Evolutionary conservation across 1,140 invertebrate genomes (phyloP).

Genomic region (Microvelia longipes): DNA sequence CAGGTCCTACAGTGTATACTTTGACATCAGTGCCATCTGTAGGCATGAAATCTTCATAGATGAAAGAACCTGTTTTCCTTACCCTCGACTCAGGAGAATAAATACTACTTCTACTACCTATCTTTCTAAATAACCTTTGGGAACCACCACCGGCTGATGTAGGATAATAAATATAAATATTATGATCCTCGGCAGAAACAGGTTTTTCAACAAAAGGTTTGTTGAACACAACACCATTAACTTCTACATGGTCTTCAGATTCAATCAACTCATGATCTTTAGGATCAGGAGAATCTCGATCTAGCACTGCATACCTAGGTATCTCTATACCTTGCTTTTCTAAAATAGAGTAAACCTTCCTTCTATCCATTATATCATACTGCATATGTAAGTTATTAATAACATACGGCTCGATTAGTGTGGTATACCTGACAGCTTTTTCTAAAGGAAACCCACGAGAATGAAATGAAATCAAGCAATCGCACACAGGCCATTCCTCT

Average conservation of each 20-base stretch:
- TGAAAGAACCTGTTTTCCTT: slow-evolving; percentile 91
- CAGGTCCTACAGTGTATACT: slow-evolving; percentile 87
- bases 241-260: slow-evolving; percentile 96
- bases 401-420: slow-evolving; percentile 85
- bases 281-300: slow-evolving; percentile 80
- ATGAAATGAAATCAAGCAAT: slow-evolving; percentile 97
- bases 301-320: slow-evolving; percentile 90
- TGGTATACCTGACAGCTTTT: slow-evolving; percentile 95
- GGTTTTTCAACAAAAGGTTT: slow-evolving; percentile 99
- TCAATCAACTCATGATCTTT: slow-evolving; percentile 91
- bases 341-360: slow-evolving; percentile 88
- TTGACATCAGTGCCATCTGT: slow-evolving; percentile 93
- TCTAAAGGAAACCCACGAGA: slow-evolving; percentile 92
- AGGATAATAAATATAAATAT: slow-evolving; percentile 99
- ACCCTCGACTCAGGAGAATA: slow-evolving; percentile 94
- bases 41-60: slow-evolving; percentile 99
- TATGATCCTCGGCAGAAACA: slow-evolving; percentile 96
- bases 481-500: slow-evolving; percentile 94
- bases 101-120: slow-evolving; percentile 93
- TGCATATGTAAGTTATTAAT: slow-evolving; percentile 98
- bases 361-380: slow-evolving; percentile 77
- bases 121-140: slow-evolving; percentile 94
- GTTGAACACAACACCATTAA: slow-evolving; percentile 91
- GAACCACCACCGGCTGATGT: slow-evolving; percentile 94
- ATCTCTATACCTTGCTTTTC: slow-evolving; percentile 91